These are phyloP conservation scores for Lasioglossum calceatum DNA, from an alignment of 2,888 invertebrate genomes.

Conservation along the genomic window DNA sequence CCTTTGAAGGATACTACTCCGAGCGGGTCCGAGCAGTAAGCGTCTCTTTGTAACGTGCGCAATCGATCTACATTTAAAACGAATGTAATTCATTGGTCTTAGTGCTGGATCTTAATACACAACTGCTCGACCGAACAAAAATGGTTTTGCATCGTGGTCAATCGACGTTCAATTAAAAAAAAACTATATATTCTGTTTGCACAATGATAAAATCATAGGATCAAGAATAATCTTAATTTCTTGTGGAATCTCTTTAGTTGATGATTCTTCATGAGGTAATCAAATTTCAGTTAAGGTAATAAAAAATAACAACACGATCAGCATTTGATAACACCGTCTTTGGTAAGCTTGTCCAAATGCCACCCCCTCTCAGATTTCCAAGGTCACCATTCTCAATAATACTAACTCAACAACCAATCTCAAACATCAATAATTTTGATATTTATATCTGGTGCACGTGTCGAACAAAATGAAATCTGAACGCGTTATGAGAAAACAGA, in stretches of 20 bases:
- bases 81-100: constrained; percentile 1
- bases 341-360: no score
- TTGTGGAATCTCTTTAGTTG: background rate
- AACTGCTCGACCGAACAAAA: background rate
- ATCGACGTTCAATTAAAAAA: background rate
- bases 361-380: no score
- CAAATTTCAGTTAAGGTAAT: no score
- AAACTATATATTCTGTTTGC: background rate
- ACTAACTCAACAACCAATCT: no score
- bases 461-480: no score
- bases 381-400: no score
- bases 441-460: no score
- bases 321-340: no score
- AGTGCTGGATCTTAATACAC: background rate
- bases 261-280: background rate
- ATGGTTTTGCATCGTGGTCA: background rate
- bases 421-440: no score
- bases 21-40: background rate
- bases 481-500: no score
- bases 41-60: constrained; percentile 3
- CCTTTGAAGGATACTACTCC: constrained; percentile 1
- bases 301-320: no score
- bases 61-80: constrained; percentile 9
- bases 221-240: background rate
- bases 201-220: background rate